Conservation (phyloP, 2,888 invertebrate species). For the Neocrepidodera transversa region DNA sequence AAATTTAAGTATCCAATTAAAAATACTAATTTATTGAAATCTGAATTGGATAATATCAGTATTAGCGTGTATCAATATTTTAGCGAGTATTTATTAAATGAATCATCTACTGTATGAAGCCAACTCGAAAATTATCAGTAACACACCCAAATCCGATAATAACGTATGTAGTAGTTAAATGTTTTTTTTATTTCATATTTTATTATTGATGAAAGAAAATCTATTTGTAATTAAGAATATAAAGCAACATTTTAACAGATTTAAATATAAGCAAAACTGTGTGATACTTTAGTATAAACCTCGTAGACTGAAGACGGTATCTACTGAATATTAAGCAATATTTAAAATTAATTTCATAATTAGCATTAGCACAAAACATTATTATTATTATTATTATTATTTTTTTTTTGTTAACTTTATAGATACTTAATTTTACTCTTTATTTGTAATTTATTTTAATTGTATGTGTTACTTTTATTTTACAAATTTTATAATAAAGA, state of each 20-base stretch:
- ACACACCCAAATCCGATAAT: conserved; percentile 1
- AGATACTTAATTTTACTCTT: background rate
- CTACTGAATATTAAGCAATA: background rate
- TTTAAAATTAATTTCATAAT: background rate
- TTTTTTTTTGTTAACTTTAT: conserved; percentile 10
- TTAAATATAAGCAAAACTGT: conserved; percentile 3
- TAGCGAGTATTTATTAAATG: too few species aligned
- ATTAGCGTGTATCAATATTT: too few species aligned
- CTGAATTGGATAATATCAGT: too few species aligned
- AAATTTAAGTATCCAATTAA: too few species aligned
- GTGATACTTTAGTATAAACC: background rate
- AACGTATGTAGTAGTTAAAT: background rate
- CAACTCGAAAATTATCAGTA: background rate
- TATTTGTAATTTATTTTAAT: conserved; percentile 30
- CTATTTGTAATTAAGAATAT: background rate
- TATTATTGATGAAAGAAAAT: background rate
- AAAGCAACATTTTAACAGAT: background rate
- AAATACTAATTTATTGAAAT: too few species aligned
- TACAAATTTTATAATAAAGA: conserved; percentile 32
- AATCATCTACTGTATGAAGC: background rate
- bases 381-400: conserved; percentile 4
- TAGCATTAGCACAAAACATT: conserved; percentile 5
- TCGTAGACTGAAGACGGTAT: conserved; percentile 3
- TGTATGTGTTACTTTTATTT: conserved; percentile 28
- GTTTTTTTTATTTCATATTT: conserved; percentile 9